Evolutionary conservation across 2,888 invertebrate genomes (phyloP).

Genomic region (Euspilapteryx auroguttella): DNA sequence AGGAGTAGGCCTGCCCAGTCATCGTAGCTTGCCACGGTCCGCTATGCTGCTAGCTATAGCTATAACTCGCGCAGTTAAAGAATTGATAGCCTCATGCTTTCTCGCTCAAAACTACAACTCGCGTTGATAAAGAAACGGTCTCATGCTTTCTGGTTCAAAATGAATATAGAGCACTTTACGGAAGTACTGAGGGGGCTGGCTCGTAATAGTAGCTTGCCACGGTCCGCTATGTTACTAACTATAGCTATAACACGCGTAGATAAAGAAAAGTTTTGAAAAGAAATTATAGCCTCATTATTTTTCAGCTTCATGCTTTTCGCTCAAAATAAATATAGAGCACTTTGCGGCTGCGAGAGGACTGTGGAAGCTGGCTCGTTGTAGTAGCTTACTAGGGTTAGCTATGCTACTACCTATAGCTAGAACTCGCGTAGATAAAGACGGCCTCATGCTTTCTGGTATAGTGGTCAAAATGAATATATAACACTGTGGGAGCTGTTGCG

Average conservation of each 20-base stretch:
- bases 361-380: neutral
- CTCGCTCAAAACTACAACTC: too few species aligned
- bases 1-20: constrained; percentile 16
- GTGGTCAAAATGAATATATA: too few species aligned
- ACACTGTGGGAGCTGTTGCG: too few species aligned
- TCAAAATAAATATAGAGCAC: neutral
- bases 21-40: constrained; percentile 15
- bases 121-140: too few species aligned
- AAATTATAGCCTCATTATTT: neutral
- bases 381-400: constrained; percentile 16
- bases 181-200: neutral
- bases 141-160: too few species aligned
- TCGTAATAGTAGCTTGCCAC: constrained; percentile 2
- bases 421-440: constrained; percentile 30
- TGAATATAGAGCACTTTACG: too few species aligned
- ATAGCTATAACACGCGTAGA: neutral
- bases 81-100: too few species aligned
- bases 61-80: constrained; percentile 30
- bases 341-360: neutral
- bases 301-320: neutral
- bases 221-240: neutral
- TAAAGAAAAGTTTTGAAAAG: neutral
- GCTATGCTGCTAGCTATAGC: too few species aligned
- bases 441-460: too few species aligned
- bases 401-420: too few species aligned